Evolutionary conservation across 2,888 invertebrate species (phyloP), one percentile per base, ranked within the genome.

Genomic region (Barypeithes pellucidus): DNA sequence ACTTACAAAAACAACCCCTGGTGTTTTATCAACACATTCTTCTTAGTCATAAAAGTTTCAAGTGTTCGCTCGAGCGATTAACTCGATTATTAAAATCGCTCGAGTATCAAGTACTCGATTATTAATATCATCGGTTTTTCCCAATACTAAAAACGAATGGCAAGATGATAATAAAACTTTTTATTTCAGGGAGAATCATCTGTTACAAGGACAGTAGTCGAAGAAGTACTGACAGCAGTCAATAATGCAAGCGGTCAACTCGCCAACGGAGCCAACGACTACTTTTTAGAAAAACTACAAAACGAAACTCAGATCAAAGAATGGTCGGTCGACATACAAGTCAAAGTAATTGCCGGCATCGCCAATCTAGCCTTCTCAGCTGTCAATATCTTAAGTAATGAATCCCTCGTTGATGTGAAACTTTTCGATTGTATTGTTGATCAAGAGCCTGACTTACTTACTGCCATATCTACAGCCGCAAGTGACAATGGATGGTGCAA

Each of bases 401-500:
- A 7, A 24, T 33, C 54, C 7, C n/a, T 24, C n/a, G 7, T 33
- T 16, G 50, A 50, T 18, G 16, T 50, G 8, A 67, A 67, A 67
- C 5, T 14, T 8, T 22, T 67, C 11, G 29, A 54, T 7, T 67
- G 67, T n/a, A 43, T 57, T 22, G 24, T 16, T 41, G 41, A 39
- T 0, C 14, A 54, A 24, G 39, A 54, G 24, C 3, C 36, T 9
- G 8, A n/a, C 9, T 5, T 67, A 14, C 24, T 67, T 12, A 41
- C 33, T 2, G 16, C 22, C 2, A 2, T 67, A 11, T 11, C 16
- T 4, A 14, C 41, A 14, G 67, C 67, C 7, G 29, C 50, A 7
- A 39, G 22, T 24, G 41, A 54, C 18, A 67, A 67, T 57, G 67
- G 67, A 12, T 67, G 54, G 67, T 67, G 67, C 29, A 67, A 67